These are phyloP conservation scores for Argyrosomus regius DNA, from an alignment of 2,797 vertebrate species.

Conservation along the genomic window DNA sequence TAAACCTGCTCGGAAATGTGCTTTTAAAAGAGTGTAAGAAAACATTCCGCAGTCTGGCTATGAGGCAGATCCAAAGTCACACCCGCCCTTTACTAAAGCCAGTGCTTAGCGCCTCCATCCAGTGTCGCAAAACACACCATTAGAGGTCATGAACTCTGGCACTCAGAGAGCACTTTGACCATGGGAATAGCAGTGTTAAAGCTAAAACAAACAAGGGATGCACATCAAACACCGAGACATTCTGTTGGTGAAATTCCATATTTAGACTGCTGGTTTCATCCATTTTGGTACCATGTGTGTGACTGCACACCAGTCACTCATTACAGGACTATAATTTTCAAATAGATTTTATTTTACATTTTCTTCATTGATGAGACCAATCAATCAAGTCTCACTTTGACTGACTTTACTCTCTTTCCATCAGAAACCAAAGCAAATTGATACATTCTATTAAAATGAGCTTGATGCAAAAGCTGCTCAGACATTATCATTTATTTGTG, in stretches of 20 bases:
- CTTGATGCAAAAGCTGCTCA: slow-evolving; percentile 15
- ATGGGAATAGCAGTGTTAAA: slow-evolving; percentile 66
- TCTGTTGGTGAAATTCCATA: slow-evolving; percentile 29
- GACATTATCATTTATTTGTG: slow-evolving; percentile 16
- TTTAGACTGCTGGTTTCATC: slow-evolving; percentile 14
- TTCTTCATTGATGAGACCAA: neutral
- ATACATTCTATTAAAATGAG: slow-evolving; percentile 13
- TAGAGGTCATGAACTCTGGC: slow-evolving; percentile 74
- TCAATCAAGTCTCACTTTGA: neutral
- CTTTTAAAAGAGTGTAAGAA: slow-evolving; percentile 79
- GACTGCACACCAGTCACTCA: slow-evolving; percentile 4
- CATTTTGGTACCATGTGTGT: slow-evolving; percentile 14
- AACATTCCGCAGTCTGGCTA: slow-evolving; percentile 81
- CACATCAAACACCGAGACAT: slow-evolving; percentile 58
- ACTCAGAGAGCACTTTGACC: slow-evolving; percentile 70
- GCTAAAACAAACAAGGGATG: slow-evolving; percentile 63
- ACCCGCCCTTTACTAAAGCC: slow-evolving; percentile 55
- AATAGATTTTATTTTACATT: neutral
- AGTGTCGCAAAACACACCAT: slow-evolving; percentile 58
- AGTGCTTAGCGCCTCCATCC: slow-evolving; percentile 61
- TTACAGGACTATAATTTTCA: neutral
- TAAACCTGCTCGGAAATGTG: slow-evolving; percentile 86
- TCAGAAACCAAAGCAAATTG: slow-evolving; percentile 31
- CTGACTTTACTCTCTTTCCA: slow-evolving; percentile 4
- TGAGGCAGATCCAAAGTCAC: slow-evolving; percentile 45